Percentiles rank a stretch among this genome's conserved stretches.
Conservation (phyloP, 2,797 vertebrate genomes). For the Etheostoma perlongum region DNA sequence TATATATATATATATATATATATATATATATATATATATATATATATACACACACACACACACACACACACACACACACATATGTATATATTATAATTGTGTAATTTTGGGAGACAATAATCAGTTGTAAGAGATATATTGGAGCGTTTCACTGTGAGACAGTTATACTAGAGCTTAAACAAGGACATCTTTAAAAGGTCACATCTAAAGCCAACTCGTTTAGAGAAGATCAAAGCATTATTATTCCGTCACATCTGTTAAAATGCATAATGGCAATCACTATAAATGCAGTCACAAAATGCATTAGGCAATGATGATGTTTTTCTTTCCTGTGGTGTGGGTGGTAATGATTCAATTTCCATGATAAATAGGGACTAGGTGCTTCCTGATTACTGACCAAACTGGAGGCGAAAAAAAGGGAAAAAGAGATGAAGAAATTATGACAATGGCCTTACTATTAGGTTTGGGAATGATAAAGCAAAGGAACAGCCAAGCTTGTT, state of each 20-base stretch:
- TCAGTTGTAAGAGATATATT: not conserved
- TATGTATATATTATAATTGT: not conserved
- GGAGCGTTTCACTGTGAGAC: constrained; percentile 19
- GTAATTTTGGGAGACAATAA: not conserved
- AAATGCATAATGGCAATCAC: constrained; percentile 68
- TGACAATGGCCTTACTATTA: constrained; percentile 67
- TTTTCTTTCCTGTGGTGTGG: constrained; percentile 88
- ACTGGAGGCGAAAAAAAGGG: constrained; percentile 52
- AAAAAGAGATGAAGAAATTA: constrained; percentile 58
- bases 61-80: too few species aligned
- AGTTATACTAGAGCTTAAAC: constrained; percentile 15
- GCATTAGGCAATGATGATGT: constrained; percentile 80
- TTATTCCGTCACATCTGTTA: constrained; percentile 71
- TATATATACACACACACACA: too few species aligned
- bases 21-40: too few species aligned
- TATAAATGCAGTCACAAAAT: constrained; percentile 71
- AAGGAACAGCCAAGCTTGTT: constrained; percentile 33
- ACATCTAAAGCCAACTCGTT: constrained; percentile 49
- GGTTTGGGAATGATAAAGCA: constrained; percentile 57
- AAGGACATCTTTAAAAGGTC: constrained; percentile 46
- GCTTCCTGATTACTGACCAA: constrained; percentile 85
- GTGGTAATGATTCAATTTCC: constrained; percentile 87
- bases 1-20: too few species aligned
- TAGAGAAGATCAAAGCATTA: constrained; percentile 76
- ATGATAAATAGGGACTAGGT: constrained; percentile 75